Conservation (phyloP, 1,140 invertebrate species). For the Hirudo medicinalis region DNA sequence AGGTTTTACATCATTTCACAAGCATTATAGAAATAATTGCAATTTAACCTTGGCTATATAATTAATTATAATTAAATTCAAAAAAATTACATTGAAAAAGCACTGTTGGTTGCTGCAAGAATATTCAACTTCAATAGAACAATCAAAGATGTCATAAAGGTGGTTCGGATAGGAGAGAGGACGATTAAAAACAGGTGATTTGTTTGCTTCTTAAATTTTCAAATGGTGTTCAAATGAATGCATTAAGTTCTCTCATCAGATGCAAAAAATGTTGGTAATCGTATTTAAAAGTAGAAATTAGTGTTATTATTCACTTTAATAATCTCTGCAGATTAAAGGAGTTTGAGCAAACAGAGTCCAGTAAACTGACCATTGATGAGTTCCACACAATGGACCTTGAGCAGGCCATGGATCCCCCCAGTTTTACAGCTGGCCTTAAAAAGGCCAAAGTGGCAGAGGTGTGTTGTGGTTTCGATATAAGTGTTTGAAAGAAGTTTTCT, state of each 20-base stretch:
- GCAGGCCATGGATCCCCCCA: constrained; percentile 85
- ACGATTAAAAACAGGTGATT: constrained; percentile 69
- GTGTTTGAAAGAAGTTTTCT: too few species aligned
- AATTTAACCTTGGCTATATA: too few species aligned
- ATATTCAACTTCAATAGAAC: constrained; percentile 80
- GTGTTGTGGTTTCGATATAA: neutral
- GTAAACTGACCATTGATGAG: constrained; percentile 78
- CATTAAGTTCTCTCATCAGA: too few species aligned
- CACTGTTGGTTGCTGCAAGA: constrained; percentile 77
- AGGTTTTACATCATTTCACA: too few species aligned
- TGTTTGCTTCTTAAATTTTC: too few species aligned
- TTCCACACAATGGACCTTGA: constrained; percentile 93
- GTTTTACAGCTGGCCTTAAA: constrained; percentile 72
- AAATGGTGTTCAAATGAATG: too few species aligned
- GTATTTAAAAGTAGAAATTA: too few species aligned
- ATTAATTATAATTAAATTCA: too few species aligned
- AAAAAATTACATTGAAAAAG: constrained; percentile 43
- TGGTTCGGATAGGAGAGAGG: constrained; percentile 88
- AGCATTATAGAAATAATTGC: too few species aligned
- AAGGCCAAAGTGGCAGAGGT: constrained; percentile 53
- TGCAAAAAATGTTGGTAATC: too few species aligned
- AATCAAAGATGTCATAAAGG: constrained; percentile 75
- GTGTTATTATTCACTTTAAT: too few species aligned
- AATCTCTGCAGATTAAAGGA: constrained; percentile 56
- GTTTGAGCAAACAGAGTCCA: constrained; percentile 87